phyloP scores from a whole-genome alignment of 2,113 vertebrate genomes.

The Gasterosteus aculeatus region DNA sequence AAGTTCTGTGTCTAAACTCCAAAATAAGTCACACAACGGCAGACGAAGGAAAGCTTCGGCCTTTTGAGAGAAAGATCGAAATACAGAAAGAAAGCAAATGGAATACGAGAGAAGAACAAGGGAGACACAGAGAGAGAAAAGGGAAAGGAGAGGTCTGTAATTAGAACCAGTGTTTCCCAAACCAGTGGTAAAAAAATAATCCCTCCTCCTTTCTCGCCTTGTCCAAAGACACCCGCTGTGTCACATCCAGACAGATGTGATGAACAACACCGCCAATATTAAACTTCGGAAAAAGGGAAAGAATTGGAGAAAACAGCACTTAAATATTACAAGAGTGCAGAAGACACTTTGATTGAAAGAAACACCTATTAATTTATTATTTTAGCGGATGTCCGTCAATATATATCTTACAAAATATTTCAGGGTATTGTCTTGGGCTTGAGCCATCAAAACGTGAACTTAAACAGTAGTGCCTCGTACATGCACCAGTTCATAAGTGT shows the following conservation, averaged over 20 bases:
- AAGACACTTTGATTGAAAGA: constrained; percentile 29
- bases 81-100: constrained; percentile 34
- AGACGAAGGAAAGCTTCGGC: not conserved
- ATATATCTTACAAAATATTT: not conserved
- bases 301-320: constrained; percentile 46
- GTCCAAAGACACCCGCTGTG: constrained; percentile 83
- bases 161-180: constrained; percentile 84
- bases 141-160: constrained; percentile 81
- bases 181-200: constrained; percentile 79
- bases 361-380: constrained; percentile 9
- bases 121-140: constrained; percentile 14
- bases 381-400: not conserved
- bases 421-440: not conserved
- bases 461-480: not conserved
- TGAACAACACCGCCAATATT: constrained; percentile 76
- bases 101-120: constrained; percentile 3
- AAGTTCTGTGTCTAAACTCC: constrained; percentile 11
- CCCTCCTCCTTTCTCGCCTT: constrained; percentile 32
- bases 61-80: constrained; percentile 17
- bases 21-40: constrained; percentile 7
- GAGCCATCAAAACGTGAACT: constrained; percentile 2
- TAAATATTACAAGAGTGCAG: constrained; percentile 33
- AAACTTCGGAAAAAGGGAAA: constrained; percentile 63
- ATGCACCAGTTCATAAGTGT: constrained; percentile 2
- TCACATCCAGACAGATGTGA: constrained; percentile 82